Evolutionary conservation across 2,888 invertebrate species (phyloP).

Genomic region (Rotaria socialis): DNA sequence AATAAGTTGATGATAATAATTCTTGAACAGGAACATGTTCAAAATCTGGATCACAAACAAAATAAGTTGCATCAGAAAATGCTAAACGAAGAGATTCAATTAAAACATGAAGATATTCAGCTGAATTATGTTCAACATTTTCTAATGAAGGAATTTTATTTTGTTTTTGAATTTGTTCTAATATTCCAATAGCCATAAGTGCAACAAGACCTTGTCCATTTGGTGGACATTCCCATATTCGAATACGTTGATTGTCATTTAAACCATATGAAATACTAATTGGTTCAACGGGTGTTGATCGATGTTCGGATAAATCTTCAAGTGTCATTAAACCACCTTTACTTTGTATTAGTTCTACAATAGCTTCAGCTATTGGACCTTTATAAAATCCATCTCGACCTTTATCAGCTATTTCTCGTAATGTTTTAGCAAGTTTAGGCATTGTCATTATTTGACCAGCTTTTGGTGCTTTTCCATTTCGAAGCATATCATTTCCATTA

Average conservation of each 20-base stretch:
- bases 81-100: slow-evolving; percentile 58
- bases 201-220: slow-evolving; percentile 60
- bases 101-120: slow-evolving; percentile 57
- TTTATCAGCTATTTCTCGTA: slow-evolving; percentile 51
- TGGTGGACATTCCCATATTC: slow-evolving; percentile 59
- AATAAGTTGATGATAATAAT: slow-evolving; percentile 56
- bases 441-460: slow-evolving; percentile 57
- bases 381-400: slow-evolving; percentile 55
- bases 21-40: slow-evolving; percentile 53
- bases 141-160: slow-evolving; percentile 45
- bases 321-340: slow-evolving; percentile 54
- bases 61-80: slow-evolving; percentile 50
- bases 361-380: slow-evolving; percentile 53
- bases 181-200: slow-evolving; percentile 56
- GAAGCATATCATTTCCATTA: slow-evolving; percentile 55
- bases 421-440: slow-evolving; percentile 52
- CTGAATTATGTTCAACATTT: slow-evolving; percentile 56
- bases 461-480: slow-evolving; percentile 54
- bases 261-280: slow-evolving; percentile 49
- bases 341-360: slow-evolving; percentile 52
- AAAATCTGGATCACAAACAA: slow-evolving; percentile 47
- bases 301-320: slow-evolving; percentile 54
- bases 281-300: slow-evolving; percentile 52
- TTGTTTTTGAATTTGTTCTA: slow-evolving; percentile 52
- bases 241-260: slow-evolving; percentile 52